Evolutionary conservation across 1,140 invertebrate species (phyloP).

Genomic region (Calosoma granatense): DNA sequence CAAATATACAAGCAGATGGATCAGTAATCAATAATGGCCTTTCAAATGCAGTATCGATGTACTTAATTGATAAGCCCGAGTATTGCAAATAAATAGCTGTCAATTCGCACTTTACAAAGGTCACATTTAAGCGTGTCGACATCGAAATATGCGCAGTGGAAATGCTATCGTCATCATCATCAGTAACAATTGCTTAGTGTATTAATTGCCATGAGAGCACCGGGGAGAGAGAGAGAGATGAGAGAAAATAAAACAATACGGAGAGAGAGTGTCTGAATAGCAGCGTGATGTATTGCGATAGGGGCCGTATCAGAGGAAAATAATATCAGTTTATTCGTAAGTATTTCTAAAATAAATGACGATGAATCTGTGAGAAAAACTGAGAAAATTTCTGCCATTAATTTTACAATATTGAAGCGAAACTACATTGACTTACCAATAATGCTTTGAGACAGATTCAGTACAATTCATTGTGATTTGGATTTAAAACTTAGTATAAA

Average conservation of each 20-base stretch:
- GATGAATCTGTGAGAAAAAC: not conserved
- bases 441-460: no score
- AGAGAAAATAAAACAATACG: not conserved
- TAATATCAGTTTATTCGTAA: not conserved
- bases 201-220: not conserved
- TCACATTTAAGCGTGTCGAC: not conserved
- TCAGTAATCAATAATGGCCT: no score
- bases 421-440: no score
- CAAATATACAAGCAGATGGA: no score
- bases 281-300: not conserved
- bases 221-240: not conserved
- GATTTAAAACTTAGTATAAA: no score
- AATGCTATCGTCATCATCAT: no score
- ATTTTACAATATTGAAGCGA: no score
- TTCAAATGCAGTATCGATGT: no score
- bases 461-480: no score
- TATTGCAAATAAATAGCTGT: constrained; percentile 4
- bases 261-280: not conserved
- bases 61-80: no score
- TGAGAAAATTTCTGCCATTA: no score
- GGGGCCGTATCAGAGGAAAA: not conserved
- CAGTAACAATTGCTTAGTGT: not conserved
- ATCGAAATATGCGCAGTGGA: no score
- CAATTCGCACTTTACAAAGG: not conserved
- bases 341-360: not conserved